Conservation (phyloP, 2,888 invertebrate genomes). For the Ormyrus pomaceus region DNA sequence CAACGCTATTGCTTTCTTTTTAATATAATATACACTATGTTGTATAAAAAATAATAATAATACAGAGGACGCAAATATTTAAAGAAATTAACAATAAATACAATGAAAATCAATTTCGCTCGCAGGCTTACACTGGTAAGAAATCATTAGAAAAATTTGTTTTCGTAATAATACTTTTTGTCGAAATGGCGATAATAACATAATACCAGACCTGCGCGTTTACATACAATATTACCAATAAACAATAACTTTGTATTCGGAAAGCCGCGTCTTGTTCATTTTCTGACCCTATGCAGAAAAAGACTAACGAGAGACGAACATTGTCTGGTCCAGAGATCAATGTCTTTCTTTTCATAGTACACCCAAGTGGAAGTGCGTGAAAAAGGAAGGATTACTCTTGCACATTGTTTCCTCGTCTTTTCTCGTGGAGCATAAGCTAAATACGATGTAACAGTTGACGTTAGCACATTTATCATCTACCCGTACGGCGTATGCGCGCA, state of each 20-base stretch:
- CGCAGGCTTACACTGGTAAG: conserved; percentile 38
- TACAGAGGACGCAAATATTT: conserved; percentile 37
- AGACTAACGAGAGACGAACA: conserved; percentile 11
- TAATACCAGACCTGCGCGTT: conserved; percentile 39
- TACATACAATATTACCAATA: conserved; percentile 8
- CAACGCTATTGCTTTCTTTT: conserved; percentile 45
- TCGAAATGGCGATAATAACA: conserved; percentile 15
- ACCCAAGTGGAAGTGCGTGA: neutral
- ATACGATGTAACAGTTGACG: conserved; percentile 30
- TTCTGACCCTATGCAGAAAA: neutral
- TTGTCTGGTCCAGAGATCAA: conserved; percentile 37
- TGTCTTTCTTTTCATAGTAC: conserved; percentile 5
- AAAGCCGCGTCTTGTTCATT: neutral
- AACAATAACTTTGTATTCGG: neutral
- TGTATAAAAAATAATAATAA: conserved; percentile 50
- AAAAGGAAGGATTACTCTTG: neutral
- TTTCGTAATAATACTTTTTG: conserved; percentile 49
- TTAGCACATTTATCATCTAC: conserved; percentile 34
- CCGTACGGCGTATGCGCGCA: neutral
- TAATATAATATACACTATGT: conserved; percentile 40
- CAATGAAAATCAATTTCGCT: conserved; percentile 46
- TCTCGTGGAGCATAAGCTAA: conserved; percentile 32
- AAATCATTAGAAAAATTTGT: conserved; percentile 40
- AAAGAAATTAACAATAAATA: conserved; percentile 40
- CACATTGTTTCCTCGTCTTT: neutral